Percentiles rank a stretch among this genome's conserved stretches.
Conservation (phyloP, 2,888 invertebrate species). For the Melipona bicolor region DNA sequence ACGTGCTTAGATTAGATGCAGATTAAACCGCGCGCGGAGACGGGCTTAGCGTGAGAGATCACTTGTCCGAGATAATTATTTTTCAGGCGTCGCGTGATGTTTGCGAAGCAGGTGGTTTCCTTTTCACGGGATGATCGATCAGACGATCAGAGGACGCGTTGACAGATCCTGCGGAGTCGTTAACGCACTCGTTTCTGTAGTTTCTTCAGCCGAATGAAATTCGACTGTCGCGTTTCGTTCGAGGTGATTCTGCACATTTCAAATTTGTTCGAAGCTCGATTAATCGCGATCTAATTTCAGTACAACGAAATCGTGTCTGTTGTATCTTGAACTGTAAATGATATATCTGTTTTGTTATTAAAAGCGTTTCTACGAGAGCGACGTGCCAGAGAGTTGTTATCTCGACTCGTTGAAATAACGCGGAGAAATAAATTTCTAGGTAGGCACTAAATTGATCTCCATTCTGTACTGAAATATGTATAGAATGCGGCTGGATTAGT, state of each 20-base stretch:
- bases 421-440: not conserved
- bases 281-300: too few relatives aligned
- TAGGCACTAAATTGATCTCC: not conserved
- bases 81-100: constrained; percentile 48
- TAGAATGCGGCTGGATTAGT: not conserved
- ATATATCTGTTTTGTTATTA: too few relatives aligned
- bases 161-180: not conserved
- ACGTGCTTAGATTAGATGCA: constrained; percentile 59
- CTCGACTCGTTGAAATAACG: not conserved
- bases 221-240: too few relatives aligned
- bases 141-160: not conserved
- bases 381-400: too few relatives aligned
- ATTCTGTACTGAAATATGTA: not conserved
- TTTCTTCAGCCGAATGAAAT: not conserved
- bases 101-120: constrained; percentile 43
- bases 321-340: too few relatives aligned
- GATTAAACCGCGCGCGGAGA: constrained; percentile 50
- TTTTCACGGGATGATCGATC: constrained; percentile 47
- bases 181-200: not conserved
- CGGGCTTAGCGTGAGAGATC: constrained; percentile 65
- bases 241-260: too few relatives aligned
- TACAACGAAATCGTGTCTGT: too few relatives aligned
- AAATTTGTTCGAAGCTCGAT: too few relatives aligned
- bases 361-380: too few relatives aligned
- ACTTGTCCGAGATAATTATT: constrained; percentile 62